Evolutionary conservation across 1,140 invertebrate species (phyloP).

Genomic region (Euwallacea similis): DNA sequence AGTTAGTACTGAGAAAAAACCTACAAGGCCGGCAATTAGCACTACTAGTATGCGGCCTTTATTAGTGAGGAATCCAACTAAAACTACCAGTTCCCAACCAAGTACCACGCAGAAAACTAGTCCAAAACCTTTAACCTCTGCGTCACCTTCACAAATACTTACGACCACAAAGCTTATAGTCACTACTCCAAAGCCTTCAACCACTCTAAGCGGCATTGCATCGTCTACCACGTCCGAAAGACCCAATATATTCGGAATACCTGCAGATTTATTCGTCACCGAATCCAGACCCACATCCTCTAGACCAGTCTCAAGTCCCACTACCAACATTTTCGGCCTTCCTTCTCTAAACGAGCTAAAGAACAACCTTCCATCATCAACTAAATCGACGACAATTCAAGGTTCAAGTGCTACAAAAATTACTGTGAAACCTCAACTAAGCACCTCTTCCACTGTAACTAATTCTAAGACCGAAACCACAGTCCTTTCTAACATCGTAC

Average conservation of each 20-base stretch:
- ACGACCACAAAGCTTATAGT: too few relatives aligned
- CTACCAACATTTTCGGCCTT: slow-evolving; percentile 10
- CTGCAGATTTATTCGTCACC: background rate
- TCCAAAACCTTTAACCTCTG: background rate
- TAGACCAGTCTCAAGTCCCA: background rate
- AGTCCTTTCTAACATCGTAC: too few relatives aligned
- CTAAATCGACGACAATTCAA: background rate
- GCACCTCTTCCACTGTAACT: background rate
- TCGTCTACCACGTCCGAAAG: background rate
- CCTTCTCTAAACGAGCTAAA: background rate
- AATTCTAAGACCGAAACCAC: too few relatives aligned
- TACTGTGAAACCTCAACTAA: slow-evolving; percentile 2
- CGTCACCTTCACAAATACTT: too few relatives aligned
- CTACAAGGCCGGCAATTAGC: background rate
- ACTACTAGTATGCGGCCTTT: background rate
- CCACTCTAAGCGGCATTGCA: background rate
- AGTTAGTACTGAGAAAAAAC: slow-evolving; percentile 10
- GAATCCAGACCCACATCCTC: background rate
- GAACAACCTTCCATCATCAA: background rate
- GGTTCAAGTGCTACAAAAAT: background rate
- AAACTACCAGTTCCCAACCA: background rate
- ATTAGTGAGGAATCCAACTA: background rate
- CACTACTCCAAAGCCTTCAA: background rate
- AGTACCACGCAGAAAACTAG: background rate
- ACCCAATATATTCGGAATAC: slow-evolving; percentile 1